Evolutionary conservation across 2,888 invertebrate genomes (phyloP).

Genomic region (Thera britannica): DNA sequence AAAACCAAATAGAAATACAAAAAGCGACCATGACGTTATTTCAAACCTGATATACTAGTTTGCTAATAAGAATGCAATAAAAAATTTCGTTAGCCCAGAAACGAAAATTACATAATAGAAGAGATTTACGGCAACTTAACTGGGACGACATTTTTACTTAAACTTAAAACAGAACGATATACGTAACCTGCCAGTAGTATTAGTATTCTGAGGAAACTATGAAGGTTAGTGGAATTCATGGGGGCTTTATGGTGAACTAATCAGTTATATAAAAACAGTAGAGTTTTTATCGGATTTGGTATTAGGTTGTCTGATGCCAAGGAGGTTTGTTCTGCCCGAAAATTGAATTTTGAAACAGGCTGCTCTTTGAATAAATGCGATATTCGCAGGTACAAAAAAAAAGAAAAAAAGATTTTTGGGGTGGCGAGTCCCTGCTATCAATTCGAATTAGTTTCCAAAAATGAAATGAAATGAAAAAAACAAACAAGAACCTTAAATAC

Average conservation of each 20-base stretch:
- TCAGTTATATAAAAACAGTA: constrained; percentile 5
- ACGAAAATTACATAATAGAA: constrained; percentile 24
- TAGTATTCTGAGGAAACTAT: neutral
- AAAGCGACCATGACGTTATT: constrained; percentile 13
- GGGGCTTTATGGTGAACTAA: constrained; percentile 14
- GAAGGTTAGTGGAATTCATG: constrained; percentile 29
- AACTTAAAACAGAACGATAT: constrained; percentile 34
- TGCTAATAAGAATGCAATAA: constrained; percentile 38
- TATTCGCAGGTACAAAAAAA: too few species aligned
- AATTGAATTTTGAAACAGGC: neutral
- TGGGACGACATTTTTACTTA: constrained; percentile 35
- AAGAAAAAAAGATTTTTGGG: too few species aligned
- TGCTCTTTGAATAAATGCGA: too few species aligned
- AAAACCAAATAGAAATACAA: constrained; percentile 20
- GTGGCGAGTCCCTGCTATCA: too few species aligned
- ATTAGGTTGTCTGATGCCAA: constrained; percentile 5
- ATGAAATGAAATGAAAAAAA: too few species aligned
- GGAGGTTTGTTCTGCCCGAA: neutral
- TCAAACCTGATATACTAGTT: constrained; percentile 30
- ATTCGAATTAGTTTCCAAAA: too few species aligned
- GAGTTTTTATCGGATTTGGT: constrained; percentile 16
- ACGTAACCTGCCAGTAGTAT: constrained; percentile 29
- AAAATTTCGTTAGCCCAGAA: constrained; percentile 40
- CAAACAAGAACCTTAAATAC: too few species aligned
- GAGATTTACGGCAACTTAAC: constrained; percentile 34